Base-by-base conservation (phyloP, 2,113 vertebrate species). In the Callochromis pleurospilus region DNA sequence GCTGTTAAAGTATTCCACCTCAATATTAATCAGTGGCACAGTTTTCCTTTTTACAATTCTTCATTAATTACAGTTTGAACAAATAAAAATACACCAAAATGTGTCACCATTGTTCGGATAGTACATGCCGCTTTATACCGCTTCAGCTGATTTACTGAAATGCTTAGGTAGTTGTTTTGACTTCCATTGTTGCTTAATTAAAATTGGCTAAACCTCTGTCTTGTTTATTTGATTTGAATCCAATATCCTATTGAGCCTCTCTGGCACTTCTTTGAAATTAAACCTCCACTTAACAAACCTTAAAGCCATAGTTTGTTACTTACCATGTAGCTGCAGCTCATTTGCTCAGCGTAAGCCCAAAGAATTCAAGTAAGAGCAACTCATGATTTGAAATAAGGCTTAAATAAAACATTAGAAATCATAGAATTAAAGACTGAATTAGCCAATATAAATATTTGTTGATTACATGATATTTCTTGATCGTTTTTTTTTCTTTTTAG, bases 181-280 rank as follows among this genome's bases (percentile, higher is more conserved):
- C 70, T 75, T 77, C 26, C 15, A 31, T 1, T 77, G 45, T 49
- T n/a, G 17, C 10, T 77, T 77, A 77, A 77, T 77, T 77, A 51
- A 77, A 33, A 77, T 33, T 33, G 42, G 17, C 42, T 49, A 77
- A 77, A 49, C 45, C 17, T 77, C 73, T 77, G 73, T 77, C 73
- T 77, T 49, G 73, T 77, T 77, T 77, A 77, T 77, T 77, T 49
- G 45, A 31, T 51, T 77, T 51, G 42, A 77, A 77, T n/a, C 26
- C 73, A 77, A 51, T 77, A 51, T 49, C 17, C 17, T n/a, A 77
- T 77, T 77, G 45, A 77, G 29, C 6, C 26, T 51, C 73, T 47
- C 26, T 51, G 24, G 4, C 26, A 51, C 15, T 51, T 51, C 73
- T 51, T 77, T 33, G 73, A 77, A 51, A 51, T 77, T 3, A 77